A percentile compares a stretch with the other conserved stretches of the same genome.
phyloP scores from a whole-genome alignment of 2,113 vertebrate genomes.

The Sinocyclocheilus anshuiensis region DNA sequence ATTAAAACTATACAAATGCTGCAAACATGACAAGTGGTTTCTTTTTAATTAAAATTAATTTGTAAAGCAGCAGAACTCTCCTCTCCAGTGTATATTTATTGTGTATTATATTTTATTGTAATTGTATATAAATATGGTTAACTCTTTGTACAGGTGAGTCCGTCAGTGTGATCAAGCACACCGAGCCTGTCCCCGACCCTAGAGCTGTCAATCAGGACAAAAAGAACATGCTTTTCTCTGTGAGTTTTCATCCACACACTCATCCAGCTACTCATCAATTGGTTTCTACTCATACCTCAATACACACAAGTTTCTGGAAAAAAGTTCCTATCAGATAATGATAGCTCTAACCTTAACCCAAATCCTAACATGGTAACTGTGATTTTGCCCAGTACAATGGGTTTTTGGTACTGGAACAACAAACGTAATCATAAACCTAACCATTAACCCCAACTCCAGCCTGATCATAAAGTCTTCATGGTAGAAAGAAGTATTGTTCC shows the following conservation, averaged over 20 bases:
- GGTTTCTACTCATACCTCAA: not conserved
- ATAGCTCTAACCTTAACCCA: not conserved
- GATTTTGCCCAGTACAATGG: not conserved
- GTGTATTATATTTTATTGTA: not conserved
- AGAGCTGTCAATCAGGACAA: conserved; percentile 99
- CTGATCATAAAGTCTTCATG: not conserved
- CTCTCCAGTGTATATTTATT: not conserved
- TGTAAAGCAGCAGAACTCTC: not conserved
- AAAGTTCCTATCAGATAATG: not conserved
- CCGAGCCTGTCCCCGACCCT: conserved; percentile 84
- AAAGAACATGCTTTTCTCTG: conserved; percentile 99
- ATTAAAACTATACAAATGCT: not conserved
- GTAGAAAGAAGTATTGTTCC: not conserved
- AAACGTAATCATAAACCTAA: not conserved
- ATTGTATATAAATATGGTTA: not conserved
- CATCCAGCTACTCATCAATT: not conserved
- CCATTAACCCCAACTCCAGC: not conserved
- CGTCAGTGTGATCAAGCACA: conserved; percentile 95
- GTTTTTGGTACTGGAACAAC: not conserved
- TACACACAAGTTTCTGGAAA: not conserved
- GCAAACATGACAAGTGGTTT: not conserved
- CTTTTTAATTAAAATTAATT: not conserved
- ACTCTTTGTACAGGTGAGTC: conserved; percentile 84
- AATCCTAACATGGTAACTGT: not conserved
- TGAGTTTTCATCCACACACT: conserved; percentile 69